phyloP scores from a whole-genome alignment of 1,140 invertebrate genomes.

The Drosophila busckii region DNA sequence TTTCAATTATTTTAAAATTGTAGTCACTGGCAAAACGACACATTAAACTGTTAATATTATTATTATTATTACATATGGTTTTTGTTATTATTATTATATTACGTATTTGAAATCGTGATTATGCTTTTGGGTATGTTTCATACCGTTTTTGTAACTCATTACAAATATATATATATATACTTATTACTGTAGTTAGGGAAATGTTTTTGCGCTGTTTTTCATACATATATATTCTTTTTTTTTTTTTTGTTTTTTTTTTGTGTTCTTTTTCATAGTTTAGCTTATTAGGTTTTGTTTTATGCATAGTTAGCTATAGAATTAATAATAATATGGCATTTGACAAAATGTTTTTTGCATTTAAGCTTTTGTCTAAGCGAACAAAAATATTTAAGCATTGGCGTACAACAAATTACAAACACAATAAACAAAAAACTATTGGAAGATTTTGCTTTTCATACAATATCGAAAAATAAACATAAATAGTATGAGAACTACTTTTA shows the following conservation, averaged over 20 bases:
- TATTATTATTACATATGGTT: conserved; percentile 29
- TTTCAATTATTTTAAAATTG: conserved; percentile 51
- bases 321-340: conserved; percentile 76
- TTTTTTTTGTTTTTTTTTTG: background rate
- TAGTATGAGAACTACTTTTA: conserved; percentile 50
- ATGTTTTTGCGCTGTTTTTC: conserved; percentile 50
- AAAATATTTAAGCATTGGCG: conserved; percentile 29
- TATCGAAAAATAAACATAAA: conserved; percentile 56
- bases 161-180: conserved; percentile 40
- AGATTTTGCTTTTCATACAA: conserved; percentile 26
- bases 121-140: conserved; percentile 74
- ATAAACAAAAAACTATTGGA: conserved; percentile 58
- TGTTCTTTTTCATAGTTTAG: conserved; percentile 7
- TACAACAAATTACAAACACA: conserved; percentile 63
- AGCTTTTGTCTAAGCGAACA: conserved; percentile 36
- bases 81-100: conserved; percentile 56
- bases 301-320: conserved; percentile 38
- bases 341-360: conserved; percentile 31
- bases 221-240: conserved; percentile 13
- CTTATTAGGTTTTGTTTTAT: conserved; percentile 21
- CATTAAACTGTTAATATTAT: conserved; percentile 20
- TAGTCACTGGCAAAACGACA: conserved; percentile 70
- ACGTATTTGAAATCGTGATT: conserved; percentile 76
- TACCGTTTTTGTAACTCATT: conserved; percentile 51
- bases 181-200: conserved; percentile 54